Conservation (phyloP, 2,888 invertebrate species). For the Epinotia brunnichana region DNA sequence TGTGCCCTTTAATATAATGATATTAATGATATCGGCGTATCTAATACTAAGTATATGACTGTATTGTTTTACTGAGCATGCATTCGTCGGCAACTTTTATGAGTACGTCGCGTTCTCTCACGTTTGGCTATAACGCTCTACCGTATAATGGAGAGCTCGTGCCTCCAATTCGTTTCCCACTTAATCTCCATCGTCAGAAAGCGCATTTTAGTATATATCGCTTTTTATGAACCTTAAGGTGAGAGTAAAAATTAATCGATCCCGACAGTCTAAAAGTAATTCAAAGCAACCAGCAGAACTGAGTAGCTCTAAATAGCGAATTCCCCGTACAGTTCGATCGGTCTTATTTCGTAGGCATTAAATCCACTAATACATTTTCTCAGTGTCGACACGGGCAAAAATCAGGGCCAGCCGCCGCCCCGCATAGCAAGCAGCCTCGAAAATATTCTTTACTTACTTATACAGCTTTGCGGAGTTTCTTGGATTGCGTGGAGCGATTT, state of each 20-base stretch:
- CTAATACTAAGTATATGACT: background rate
- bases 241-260: no score
- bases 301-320: constrained; percentile 62
- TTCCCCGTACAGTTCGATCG: constrained; percentile 69
- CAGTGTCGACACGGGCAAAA: constrained; percentile 79
- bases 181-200: background rate
- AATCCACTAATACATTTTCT: constrained; percentile 80
- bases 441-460: constrained; percentile 54
- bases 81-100: background rate
- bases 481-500: constrained; percentile 48
- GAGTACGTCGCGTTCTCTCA: background rate
- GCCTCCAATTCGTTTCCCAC: background rate
- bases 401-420: constrained; percentile 73
- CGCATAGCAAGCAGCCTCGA: constrained; percentile 76
- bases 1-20: background rate
- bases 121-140: no score
- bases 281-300: constrained; percentile 44
- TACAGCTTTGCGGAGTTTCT: constrained; percentile 48
- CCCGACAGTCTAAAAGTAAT: constrained; percentile 6
- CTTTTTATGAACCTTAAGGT: no score
- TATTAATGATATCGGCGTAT: background rate
- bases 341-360: constrained; percentile 74
- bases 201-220: background rate
- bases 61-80: background rate
- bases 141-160: no score